phyloP scores from a whole-genome alignment of 1,140 invertebrate species.

The Radopholus similis region DNA sequence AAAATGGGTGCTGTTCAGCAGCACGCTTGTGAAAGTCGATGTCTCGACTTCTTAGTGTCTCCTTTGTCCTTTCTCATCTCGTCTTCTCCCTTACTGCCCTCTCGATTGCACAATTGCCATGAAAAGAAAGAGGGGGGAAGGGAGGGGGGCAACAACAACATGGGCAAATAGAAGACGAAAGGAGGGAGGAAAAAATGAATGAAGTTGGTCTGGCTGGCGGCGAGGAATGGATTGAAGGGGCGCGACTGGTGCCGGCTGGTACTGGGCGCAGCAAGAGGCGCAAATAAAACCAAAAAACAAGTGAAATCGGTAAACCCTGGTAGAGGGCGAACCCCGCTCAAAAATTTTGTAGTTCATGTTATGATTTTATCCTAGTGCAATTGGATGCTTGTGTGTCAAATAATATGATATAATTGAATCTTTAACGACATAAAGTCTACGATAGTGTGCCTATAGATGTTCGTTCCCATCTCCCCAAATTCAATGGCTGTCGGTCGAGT shows the following conservation, averaged over 20 bases:
- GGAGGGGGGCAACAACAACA: neutral
- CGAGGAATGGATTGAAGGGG: neutral
- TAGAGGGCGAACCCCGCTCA: neutral
- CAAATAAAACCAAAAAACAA: neutral
- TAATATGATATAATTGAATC: neutral
- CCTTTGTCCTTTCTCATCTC: too few species aligned
- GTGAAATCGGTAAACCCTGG: neutral
- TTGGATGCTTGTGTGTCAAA: neutral
- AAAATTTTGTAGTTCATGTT: neutral
- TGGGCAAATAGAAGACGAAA: neutral
- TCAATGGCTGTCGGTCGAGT: neutral
- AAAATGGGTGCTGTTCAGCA: neutral
- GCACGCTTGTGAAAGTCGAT: neutral
- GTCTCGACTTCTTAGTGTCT: too few species aligned
- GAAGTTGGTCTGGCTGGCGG: neutral
- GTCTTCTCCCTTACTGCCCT: too few species aligned
- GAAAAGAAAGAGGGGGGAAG: neutral
- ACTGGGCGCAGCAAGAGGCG: neutral
- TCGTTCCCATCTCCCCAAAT: neutral
- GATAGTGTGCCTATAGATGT: neutral
- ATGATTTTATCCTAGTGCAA: neutral
- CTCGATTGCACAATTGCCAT: neutral
- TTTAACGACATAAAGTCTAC: neutral
- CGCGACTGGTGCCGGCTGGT: neutral
- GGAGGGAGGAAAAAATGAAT: neutral